Evolutionary conservation across 2,888 invertebrate species (phyloP).

Genomic region (Lamellibrachia columna): DNA sequence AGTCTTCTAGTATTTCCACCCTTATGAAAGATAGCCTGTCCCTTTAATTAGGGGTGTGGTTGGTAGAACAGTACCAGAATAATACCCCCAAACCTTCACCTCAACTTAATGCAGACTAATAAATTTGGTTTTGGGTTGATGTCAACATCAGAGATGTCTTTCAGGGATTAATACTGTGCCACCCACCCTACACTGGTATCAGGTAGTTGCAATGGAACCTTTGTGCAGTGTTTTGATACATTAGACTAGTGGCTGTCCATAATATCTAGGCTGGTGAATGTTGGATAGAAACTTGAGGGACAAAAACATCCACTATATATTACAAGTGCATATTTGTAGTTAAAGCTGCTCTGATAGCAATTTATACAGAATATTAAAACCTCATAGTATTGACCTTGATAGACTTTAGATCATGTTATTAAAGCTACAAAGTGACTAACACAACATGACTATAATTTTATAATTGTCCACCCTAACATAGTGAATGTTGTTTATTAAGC

Average conservation of each 20-base stretch:
- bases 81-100: background rate
- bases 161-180: background rate
- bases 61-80: background rate
- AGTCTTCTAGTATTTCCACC: background rate
- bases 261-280: too few relatives aligned
- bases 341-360: background rate
- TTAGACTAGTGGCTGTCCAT: background rate
- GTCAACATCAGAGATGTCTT: background rate
- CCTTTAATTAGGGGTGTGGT: background rate
- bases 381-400: too few relatives aligned
- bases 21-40: background rate
- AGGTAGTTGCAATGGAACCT: too few relatives aligned
- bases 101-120: background rate
- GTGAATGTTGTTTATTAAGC: too few relatives aligned
- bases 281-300: too few relatives aligned
- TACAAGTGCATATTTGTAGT: background rate
- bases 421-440: too few relatives aligned
- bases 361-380: too few relatives aligned
- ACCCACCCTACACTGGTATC: background rate
- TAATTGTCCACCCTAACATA: too few relatives aligned
- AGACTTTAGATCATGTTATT: too few relatives aligned
- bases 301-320: background rate
- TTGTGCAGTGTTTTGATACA: background rate
- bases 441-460: too few relatives aligned
- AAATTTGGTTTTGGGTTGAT: background rate